Base-by-base conservation (phyloP, 2,888 invertebrate genomes). In the Tethea ocularis region DNA sequence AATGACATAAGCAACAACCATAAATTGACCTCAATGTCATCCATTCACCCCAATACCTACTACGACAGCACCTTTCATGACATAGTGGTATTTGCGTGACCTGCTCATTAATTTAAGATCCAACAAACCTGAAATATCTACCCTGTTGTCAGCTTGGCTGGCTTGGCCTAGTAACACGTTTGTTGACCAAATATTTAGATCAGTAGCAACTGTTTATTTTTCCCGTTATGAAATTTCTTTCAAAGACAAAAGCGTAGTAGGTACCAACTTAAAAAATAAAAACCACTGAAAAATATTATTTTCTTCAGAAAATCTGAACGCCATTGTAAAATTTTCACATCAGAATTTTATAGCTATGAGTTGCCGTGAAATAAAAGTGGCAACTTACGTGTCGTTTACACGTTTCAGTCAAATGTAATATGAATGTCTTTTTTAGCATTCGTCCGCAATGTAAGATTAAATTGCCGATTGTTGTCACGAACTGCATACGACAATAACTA, bases 21-120 rank as follows among this genome's bases (percentile, higher is more conserved):
- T 13, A 52, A 56, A 26, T 20, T 22, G 38, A 53, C 10, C 22
- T 29, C 20, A 60, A 56, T 55, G 57, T 36, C 54, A 6, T 38
- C 23, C 38, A 20, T 54, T 57, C 59, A 58, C 51, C 59, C 55
- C 57, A 54, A 22, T 51, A 56, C 29, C n/a, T 33, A 33, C 53
- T 17, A n/a, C 13, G 51, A 63, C 57, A 64, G 61, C 57, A 23
- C 58, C 57, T 67, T 65, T 61, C 73, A 71, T 74, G 72, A 64
- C 72, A 68, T 63, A 60, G 58, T 64, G 70, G 63, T 69, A 73
- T 75, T 83, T 59, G 79, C 81, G 82, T 82, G 83, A 73, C 80
- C 68, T 61, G 65, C 74, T 76, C 69, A 75, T 77, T 79, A 80
- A 79, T 79, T 68, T 68, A 58, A 72, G 76, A 79, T 71, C 66